Percentiles rank a stretch among this genome's conserved stretches.
Evolutionary conservation across 1,140 invertebrate genomes (phyloP).

Genomic region (Drosophila seguyi): DNA sequence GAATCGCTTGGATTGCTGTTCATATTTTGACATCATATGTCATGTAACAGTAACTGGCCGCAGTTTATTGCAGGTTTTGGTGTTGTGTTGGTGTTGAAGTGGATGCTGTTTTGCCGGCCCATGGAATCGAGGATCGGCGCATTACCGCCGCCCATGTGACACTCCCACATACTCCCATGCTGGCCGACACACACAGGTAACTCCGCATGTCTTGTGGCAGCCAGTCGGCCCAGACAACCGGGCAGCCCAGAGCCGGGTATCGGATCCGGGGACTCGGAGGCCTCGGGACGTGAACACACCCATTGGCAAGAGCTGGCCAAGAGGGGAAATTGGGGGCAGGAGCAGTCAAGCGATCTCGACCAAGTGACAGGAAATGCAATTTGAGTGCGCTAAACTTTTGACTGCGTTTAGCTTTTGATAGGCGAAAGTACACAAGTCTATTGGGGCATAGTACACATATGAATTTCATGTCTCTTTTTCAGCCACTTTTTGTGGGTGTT

Average conservation of each 20-base stretch:
- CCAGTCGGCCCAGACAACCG: constrained; percentile 58
- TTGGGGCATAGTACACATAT: constrained; percentile 36
- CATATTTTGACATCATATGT: constrained; percentile 71
- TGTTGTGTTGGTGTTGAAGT: constrained; percentile 63
- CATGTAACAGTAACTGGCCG: constrained; percentile 70
- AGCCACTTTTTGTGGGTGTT: constrained; percentile 52
- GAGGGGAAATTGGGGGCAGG: constrained; percentile 55
- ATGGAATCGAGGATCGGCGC: constrained; percentile 17
- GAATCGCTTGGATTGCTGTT: constrained; percentile 49
- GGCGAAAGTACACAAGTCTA: constrained; percentile 68
- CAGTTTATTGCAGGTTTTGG: constrained; percentile 54
- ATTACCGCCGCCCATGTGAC: constrained; percentile 48
- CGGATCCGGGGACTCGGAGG: constrained; percentile 45
- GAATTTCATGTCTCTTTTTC: constrained; percentile 23
- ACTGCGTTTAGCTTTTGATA: constrained; percentile 78
- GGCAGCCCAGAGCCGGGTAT: constrained; percentile 34
- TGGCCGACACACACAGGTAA: constrained; percentile 72
- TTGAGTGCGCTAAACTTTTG: constrained; percentile 74
- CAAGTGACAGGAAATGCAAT: constrained; percentile 81
- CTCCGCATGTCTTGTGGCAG: constrained; percentile 61
- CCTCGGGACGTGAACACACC: constrained; percentile 60
- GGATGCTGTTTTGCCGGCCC: constrained; percentile 44
- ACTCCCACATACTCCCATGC: constrained; percentile 64
- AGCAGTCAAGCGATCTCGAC: constrained; percentile 56
- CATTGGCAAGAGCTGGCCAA: constrained; percentile 26